Conservation (phyloP, 2,113 vertebrate genomes). For the Glaucidium brasilianum region DNA sequence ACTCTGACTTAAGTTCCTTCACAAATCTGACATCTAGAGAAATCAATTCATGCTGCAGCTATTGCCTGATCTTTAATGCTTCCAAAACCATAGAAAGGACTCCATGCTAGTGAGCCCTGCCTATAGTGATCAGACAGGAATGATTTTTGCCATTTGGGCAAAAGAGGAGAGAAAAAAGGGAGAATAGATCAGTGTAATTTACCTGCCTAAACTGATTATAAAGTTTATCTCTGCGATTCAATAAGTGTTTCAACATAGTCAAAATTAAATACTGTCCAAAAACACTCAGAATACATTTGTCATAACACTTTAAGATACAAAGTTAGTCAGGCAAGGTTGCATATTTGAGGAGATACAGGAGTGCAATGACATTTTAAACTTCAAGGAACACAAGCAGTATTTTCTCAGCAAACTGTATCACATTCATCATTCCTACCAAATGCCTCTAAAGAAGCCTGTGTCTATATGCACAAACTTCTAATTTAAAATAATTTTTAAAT, state of each 20-base stretch:
- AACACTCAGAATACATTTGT: background rate
- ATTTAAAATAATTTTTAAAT: background rate
- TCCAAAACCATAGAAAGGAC: background rate
- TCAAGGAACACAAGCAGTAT: background rate
- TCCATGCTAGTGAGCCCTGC: background rate
- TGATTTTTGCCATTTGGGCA: background rate
- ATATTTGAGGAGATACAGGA: background rate
- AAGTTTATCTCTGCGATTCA: background rate
- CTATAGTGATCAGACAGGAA: background rate
- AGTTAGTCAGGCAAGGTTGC: background rate
- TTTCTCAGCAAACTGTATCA: background rate
- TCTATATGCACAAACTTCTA: background rate
- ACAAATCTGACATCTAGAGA: background rate
- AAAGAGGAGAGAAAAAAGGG: accelerated
- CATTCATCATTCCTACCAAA: background rate
- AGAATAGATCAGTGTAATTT: background rate
- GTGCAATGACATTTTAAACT: background rate
- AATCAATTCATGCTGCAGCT: background rate
- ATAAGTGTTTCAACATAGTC: background rate
- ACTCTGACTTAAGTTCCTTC: background rate
- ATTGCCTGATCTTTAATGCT: background rate
- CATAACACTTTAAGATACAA: background rate
- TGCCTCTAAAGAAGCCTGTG: background rate
- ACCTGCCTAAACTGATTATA: background rate
- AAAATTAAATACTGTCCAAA: background rate